Conservation (phyloP, 2,888 invertebrate species). For the Chironomus riparius region DNA sequence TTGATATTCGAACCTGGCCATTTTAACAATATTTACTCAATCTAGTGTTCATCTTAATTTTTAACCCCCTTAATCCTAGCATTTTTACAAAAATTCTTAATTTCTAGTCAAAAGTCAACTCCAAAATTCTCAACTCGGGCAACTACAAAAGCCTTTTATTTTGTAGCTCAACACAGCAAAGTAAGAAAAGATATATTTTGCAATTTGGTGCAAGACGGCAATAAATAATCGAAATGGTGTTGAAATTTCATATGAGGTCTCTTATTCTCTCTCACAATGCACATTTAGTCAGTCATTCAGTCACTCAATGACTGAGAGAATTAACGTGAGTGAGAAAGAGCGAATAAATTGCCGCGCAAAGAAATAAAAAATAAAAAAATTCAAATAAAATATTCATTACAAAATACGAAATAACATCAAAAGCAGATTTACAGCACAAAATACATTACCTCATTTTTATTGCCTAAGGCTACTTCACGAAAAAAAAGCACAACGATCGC, state of each 20-base stretch:
- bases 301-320: background rate
- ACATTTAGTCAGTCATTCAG: no score
- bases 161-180: background rate
- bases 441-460: constrained; percentile 2
- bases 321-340: background rate
- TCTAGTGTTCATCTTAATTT: no score
- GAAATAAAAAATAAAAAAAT: background rate
- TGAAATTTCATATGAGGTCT: constrained; percentile 16
- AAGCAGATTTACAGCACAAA: constrained; percentile 13
- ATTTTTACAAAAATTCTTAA: no score
- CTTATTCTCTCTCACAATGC: no score
- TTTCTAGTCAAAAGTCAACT: no score
- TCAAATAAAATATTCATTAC: constrained; percentile 22
- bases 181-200: background rate
- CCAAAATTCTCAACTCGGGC: background rate
- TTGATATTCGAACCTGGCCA: no score
- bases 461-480: background rate
- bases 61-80: no score
- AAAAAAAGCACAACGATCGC: background rate
- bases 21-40: no score
- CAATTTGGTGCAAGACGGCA: constrained; percentile 5
- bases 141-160: background rate
- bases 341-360: background rate
- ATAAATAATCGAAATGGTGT: constrained; percentile 24
- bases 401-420: constrained; percentile 22